These are phyloP conservation scores for Caracal caracal DNA, from an alignment of 2,113 vertebrate species.

Conservation along the genomic window DNA sequence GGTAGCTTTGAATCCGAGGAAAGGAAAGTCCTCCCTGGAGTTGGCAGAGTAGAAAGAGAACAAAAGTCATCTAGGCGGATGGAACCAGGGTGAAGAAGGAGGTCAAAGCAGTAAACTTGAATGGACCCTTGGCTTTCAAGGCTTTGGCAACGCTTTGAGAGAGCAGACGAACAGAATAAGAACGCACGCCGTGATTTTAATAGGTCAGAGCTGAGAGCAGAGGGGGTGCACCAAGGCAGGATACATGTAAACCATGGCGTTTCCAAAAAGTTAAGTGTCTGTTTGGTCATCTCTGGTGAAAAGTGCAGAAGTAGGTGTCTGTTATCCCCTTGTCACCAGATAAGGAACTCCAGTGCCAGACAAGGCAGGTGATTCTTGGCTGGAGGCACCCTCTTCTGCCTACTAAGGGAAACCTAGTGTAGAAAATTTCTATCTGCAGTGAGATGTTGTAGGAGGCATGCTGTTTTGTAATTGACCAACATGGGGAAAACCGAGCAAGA, in stretches of 20 bases:
- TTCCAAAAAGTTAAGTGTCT: background rate
- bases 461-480: background rate
- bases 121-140: background rate
- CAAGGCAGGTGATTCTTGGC: background rate
- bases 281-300: background rate
- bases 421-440: background rate
- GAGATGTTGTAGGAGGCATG: background rate
- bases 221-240: background rate
- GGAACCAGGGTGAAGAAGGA: background rate
- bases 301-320: background rate
- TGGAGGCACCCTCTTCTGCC: background rate
- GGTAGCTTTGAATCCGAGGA: slow-evolving; percentile 1
- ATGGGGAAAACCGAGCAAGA: background rate
- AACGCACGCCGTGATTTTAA: background rate
- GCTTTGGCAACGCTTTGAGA: background rate
- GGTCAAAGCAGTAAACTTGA: background rate
- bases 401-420: background rate
- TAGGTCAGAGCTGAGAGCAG: background rate
- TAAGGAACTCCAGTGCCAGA: background rate
- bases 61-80: background rate
- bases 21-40: background rate
- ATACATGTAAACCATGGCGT: background rate
- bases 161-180: background rate
- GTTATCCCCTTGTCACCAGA: background rate
- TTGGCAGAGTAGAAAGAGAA: slow-evolving; percentile 7